phyloP scores from a whole-genome alignment of 2,797 vertebrate genomes.

The Lagorchestes hirsutus region DNA sequence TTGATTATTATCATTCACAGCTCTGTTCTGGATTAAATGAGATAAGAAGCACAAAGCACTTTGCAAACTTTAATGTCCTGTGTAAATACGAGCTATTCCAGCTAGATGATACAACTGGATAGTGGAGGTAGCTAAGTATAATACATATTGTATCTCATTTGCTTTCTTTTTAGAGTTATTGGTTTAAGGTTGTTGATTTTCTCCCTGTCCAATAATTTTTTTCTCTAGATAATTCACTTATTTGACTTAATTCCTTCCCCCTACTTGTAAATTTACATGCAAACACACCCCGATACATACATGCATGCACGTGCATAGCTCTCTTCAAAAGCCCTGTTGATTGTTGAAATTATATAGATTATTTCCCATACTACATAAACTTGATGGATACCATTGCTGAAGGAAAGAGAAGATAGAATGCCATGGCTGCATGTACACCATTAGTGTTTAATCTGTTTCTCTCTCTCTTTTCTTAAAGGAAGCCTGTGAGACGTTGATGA shows the following conservation, averaged over 20 bases:
- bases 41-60: background rate
- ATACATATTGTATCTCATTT: background rate
- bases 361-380: background rate
- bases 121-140: background rate
- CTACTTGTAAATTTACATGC: background rate
- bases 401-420: background rate
- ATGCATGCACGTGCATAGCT: background rate
- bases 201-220: background rate
- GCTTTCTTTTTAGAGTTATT: background rate
- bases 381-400: background rate
- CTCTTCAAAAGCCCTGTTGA: background rate
- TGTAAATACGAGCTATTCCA: conserved; percentile 9
- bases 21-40: background rate
- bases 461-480: conserved; percentile 85
- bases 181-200: background rate
- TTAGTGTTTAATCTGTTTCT: conserved; percentile 3
- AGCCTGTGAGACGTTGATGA: conserved; percentile 87
- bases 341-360: background rate
- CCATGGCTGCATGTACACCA: background rate
- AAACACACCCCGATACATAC: background rate
- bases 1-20: background rate
- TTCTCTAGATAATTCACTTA: background rate
- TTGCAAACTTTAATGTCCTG: background rate
- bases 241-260: background rate
- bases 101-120: background rate